These are phyloP conservation scores for Coptodon rendalli DNA, from an alignment of 2,113 vertebrate species.

Conservation along the genomic window DNA sequence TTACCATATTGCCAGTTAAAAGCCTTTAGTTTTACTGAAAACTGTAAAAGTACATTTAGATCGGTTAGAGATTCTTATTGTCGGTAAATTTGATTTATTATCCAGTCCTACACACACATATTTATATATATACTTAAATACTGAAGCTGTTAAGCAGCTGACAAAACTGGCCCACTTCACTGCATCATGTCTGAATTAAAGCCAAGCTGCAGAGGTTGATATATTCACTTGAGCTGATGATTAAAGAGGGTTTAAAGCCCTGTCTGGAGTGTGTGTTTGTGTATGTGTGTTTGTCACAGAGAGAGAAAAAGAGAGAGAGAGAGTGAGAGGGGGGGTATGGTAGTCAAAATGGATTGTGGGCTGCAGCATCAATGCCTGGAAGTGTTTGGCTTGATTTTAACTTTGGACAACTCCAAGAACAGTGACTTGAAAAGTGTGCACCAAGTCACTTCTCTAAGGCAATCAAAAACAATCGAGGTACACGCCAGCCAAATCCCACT, in stretches of 20 bases:
- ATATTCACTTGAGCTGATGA: slow-evolving; percentile 41
- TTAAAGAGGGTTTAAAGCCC: slow-evolving; percentile 43
- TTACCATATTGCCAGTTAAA: not conserved
- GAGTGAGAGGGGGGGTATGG: not conserved
- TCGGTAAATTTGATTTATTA: not conserved
- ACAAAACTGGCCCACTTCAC: slow-evolving; percentile 22
- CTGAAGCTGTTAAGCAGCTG: not conserved
- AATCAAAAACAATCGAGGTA: slow-evolving; percentile 47
- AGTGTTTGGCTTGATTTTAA: slow-evolving; percentile 8
- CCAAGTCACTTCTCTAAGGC: not conserved
- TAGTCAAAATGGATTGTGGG: slow-evolving; percentile 26
- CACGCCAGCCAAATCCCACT: not conserved
- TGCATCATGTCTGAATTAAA: slow-evolving; percentile 29
- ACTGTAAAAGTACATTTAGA: not conserved
- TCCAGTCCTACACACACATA: not conserved
- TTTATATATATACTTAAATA: not conserved
- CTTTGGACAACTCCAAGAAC: slow-evolving; percentile 20
- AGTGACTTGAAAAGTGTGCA: slow-evolving; percentile 4
- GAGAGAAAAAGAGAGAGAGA: not conserved
- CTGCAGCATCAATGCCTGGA: not conserved
- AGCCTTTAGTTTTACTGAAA: not conserved
- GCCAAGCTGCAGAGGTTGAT: slow-evolving; percentile 34
- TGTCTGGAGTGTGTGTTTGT: slow-evolving; percentile 5
- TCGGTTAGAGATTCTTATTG: not conserved
- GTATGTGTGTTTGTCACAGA: not conserved